Evolutionary conservation across 2,888 invertebrate species (phyloP), one percentile per base, ranked within the genome.

Genomic region (Notodonta ziczac): DNA sequence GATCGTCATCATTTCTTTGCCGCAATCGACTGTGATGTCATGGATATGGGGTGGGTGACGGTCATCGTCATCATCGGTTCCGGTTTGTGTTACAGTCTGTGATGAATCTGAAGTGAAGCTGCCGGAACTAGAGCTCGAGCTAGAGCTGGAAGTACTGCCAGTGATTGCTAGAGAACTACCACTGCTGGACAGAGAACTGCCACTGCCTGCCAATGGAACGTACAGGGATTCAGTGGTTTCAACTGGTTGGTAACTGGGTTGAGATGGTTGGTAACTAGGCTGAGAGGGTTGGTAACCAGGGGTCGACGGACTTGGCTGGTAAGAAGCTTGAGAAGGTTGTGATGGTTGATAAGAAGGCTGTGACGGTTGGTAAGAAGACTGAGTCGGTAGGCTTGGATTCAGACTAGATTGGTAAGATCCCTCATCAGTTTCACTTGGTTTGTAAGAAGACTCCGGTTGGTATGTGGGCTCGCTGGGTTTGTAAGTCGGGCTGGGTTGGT

Each of bases 1-100:
- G 64, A 97, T 97, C 1, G 96, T 96, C 97, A 97, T 97, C 95
- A 96, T 96, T 69, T 97, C 96, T 82, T 97, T 97, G 62, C 96
- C 96, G 77, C 97, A 97, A 76, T 96, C 94, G 0, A 97, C 97
- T 51, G 96, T 95, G 61, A 97, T 95, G 0, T 94, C 95, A 79
- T 97, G 96, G 71, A 97, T 96, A 72, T 97, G 96, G 4, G 97
- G 96, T 52, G 96, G 96, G 79, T 97, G 97, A 60, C 95, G 95
- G 57, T 94, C 90, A 40, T 96, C 96, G 50, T 95, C 96, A n/a
- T 94, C 94, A 51, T 78, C 77, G 51, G 78, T 54, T 56, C 78
- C 72, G 6, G 72, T 77, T 59, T 77, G 73, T 16, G 75, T 72
- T 39, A 59, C 56, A 35, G 66, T 58, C 12, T 55, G 62, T 24